Evolutionary conservation across 2,888 invertebrate genomes (phyloP).

Genomic region (Agriopis marginaria): DNA sequence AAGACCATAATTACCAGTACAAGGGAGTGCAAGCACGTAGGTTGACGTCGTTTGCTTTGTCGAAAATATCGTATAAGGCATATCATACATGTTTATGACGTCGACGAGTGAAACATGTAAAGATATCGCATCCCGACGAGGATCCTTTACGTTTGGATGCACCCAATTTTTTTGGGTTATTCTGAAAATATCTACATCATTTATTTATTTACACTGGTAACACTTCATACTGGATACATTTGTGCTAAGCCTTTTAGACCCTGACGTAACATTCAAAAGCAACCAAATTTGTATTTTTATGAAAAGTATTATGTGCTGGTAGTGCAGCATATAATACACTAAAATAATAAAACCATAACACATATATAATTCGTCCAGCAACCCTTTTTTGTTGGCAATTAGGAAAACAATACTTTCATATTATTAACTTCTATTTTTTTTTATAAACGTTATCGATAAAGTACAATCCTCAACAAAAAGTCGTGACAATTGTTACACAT

Average conservation of each 20-base stretch:
- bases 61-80: constrained; percentile 15
- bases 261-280: too few species aligned
- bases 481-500: too few species aligned
- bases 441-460: too few species aligned
- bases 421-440: too few species aligned
- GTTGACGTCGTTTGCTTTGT: constrained; percentile 16
- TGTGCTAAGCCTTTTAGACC: background rate
- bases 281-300: too few species aligned
- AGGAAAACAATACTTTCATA: too few species aligned
- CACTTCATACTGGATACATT: background rate
- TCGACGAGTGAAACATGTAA: constrained; percentile 17
- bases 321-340: too few species aligned
- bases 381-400: too few species aligned
- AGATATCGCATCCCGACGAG: constrained; percentile 59
- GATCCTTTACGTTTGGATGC: constrained; percentile 64
- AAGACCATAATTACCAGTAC: constrained; percentile 22
- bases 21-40: constrained; percentile 14
- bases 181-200: constrained; percentile 19
- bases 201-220: background rate
- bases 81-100: background rate
- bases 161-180: constrained; percentile 53
- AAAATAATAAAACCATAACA: too few species aligned
- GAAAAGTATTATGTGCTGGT: too few species aligned
- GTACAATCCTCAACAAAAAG: too few species aligned
- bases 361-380: too few species aligned